Evolutionary conservation across 2,797 vertebrate species (phyloP).

Genomic region (Smutsia temminckii): DNA sequence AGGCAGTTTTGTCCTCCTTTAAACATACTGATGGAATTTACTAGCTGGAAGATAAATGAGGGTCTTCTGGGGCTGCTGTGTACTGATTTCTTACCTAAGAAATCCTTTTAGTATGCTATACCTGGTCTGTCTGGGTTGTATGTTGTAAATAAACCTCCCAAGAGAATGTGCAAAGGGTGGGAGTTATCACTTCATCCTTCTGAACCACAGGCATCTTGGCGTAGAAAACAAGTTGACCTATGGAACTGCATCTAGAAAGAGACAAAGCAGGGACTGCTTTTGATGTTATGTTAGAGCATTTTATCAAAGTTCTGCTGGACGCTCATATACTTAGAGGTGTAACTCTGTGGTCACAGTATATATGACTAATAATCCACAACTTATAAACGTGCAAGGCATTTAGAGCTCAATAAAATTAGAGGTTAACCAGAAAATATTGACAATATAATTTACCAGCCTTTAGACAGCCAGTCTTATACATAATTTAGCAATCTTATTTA

Average conservation of each 20-base stretch:
- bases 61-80: constrained; percentile 19
- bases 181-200: not conserved
- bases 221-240: constrained; percentile 15
- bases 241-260: not conserved
- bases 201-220: not conserved
- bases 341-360: constrained; percentile 57
- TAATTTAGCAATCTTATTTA: constrained; percentile 74
- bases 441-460: constrained; percentile 70
- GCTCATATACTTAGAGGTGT: constrained; percentile 24
- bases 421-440: constrained; percentile 75
- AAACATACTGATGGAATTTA: constrained; percentile 62
- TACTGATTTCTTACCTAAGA: constrained; percentile 48
- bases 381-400: constrained; percentile 54
- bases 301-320: not conserved
- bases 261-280: not conserved
- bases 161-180: not conserved
- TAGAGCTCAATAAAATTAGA: constrained; percentile 66
- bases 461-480: constrained; percentile 68
- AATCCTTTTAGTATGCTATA: constrained; percentile 40
- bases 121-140: not conserved
- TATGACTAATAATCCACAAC: constrained; percentile 65
- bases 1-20: constrained; percentile 41
- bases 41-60: constrained; percentile 66
- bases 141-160: constrained; percentile 60
- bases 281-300: not conserved